Percentiles rank a stretch among this genome's conserved stretches.
Conservation (phyloP, 2,797 vertebrate species). For the Anabas testudineus region DNA sequence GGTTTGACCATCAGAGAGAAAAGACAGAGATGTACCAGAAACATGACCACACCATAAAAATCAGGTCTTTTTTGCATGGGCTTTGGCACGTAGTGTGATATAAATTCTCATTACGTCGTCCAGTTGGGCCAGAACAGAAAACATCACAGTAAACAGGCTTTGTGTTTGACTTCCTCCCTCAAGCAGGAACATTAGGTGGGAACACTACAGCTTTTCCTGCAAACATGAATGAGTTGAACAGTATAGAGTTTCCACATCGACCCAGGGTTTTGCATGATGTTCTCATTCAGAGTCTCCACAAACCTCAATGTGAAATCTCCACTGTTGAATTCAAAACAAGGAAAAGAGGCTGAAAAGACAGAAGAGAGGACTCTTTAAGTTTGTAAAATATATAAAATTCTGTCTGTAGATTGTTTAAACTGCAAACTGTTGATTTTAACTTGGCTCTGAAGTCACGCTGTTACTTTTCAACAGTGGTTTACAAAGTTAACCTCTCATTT, state of each 20-base stretch:
- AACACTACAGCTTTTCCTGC: constrained; percentile 35
- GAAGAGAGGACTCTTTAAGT: too few relatives aligned
- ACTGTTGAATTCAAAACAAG: constrained; percentile 1
- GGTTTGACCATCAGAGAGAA: background rate
- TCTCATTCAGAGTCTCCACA: background rate
- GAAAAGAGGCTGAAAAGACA: background rate
- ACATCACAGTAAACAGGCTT: constrained; percentile 29
- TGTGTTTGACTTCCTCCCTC: constrained; percentile 57
- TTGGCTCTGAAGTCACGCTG: too few relatives aligned
- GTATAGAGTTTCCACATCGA: background rate
- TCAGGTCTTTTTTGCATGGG: too few relatives aligned
- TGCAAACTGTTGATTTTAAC: too few relatives aligned
- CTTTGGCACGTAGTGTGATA: too few relatives aligned
- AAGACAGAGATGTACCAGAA: background rate
- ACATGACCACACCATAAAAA: background rate
- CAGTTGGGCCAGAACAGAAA: constrained; percentile 9
- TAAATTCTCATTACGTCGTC: background rate
- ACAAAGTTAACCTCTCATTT: too few relatives aligned
- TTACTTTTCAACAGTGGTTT: too few relatives aligned
- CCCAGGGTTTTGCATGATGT: constrained; percentile 1
- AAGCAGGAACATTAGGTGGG: constrained; percentile 24
- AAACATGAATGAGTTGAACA: constrained; percentile 18
- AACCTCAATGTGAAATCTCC: background rate
- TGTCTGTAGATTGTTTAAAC: too few relatives aligned
- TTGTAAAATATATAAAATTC: too few relatives aligned